These are phyloP conservation scores for Catamblyrhynchus diadema DNA, from an alignment of 2,797 vertebrate genomes.

Conservation along the genomic window DNA sequence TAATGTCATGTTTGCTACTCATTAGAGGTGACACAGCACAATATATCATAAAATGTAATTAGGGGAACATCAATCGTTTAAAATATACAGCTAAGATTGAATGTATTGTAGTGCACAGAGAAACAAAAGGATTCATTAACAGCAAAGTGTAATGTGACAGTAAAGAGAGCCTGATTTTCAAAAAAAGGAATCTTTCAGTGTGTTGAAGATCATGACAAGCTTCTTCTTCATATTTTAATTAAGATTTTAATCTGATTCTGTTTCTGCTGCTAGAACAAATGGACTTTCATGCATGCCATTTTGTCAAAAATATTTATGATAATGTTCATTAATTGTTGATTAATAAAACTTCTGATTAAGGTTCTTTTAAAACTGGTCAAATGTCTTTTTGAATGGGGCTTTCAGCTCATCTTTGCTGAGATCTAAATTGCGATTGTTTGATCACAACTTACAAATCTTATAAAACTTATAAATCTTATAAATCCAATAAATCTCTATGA, in stretches of 20 bases:
- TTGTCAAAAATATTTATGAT: conserved; percentile 35
- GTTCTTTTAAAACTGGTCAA: neutral
- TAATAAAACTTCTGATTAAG: neutral
- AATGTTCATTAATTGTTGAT: conserved; percentile 18
- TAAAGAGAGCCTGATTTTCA: conserved; percentile 13
- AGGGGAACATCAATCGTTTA: conserved; percentile 59
- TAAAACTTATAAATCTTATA: too few species aligned
- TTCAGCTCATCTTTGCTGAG: neutral
- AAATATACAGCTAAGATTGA: conserved; percentile 61
- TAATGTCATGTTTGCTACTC: conserved; percentile 63
- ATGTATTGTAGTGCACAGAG: conserved; percentile 32
- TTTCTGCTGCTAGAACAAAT: conserved; percentile 1
- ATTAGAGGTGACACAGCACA: conserved; percentile 40
- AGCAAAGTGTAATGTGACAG: conserved; percentile 33
- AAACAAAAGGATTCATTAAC: conserved; percentile 63
- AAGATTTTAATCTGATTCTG: conserved; percentile 55
- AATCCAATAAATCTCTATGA: neutral
- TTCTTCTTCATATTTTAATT: conserved; percentile 52
- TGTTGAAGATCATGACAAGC: conserved; percentile 20
- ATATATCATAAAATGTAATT: conserved; percentile 67
- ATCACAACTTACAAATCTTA: neutral
- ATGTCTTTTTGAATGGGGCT: neutral
- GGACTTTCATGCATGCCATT: conserved; percentile 4
- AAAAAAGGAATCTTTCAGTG: conserved; percentile 15
- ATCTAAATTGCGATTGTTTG: neutral